These are phyloP conservation scores for Marmota monax DNA, from an alignment of 2,113 vertebrate genomes.

Conservation along the genomic window DNA sequence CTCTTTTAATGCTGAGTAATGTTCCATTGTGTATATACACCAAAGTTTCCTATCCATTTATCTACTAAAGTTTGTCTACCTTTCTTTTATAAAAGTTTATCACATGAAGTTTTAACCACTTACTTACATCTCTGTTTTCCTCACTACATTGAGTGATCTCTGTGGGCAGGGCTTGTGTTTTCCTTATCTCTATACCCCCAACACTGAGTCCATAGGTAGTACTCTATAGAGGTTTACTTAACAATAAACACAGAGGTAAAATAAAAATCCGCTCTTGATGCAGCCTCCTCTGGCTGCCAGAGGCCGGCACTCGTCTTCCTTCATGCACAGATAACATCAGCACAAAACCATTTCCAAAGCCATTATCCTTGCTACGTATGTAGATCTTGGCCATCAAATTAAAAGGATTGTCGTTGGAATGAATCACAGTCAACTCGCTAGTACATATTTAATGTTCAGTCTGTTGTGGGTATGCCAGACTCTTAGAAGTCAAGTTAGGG, in stretches of 20 bases:
- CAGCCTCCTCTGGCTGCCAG: not conserved
- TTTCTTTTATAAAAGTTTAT: not conserved
- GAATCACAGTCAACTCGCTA: not conserved
- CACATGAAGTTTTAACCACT: not conserved
- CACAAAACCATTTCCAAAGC: not conserved
- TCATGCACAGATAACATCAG: not conserved
- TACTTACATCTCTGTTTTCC: not conserved
- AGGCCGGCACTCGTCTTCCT: not conserved
- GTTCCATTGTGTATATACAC: no score
- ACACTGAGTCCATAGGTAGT: not conserved
- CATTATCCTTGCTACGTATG: not conserved
- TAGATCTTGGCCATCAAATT: not conserved
- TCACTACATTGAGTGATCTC: not conserved
- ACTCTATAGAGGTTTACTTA: slow-evolving; percentile 7
- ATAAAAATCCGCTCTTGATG: slow-evolving; percentile 1
- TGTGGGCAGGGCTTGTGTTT: not conserved
- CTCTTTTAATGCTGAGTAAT: no score
- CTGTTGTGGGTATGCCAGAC: not conserved
- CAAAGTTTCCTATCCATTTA: no score
- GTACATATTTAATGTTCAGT: not conserved
- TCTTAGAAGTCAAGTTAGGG: not conserved
- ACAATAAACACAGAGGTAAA: not conserved
- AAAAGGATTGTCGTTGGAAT: not conserved
- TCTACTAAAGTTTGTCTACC: no score
- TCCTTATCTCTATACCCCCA: not conserved